Conservation (phyloP, 1,140 invertebrate species). For the Meloidogyne floridensis region DNA sequence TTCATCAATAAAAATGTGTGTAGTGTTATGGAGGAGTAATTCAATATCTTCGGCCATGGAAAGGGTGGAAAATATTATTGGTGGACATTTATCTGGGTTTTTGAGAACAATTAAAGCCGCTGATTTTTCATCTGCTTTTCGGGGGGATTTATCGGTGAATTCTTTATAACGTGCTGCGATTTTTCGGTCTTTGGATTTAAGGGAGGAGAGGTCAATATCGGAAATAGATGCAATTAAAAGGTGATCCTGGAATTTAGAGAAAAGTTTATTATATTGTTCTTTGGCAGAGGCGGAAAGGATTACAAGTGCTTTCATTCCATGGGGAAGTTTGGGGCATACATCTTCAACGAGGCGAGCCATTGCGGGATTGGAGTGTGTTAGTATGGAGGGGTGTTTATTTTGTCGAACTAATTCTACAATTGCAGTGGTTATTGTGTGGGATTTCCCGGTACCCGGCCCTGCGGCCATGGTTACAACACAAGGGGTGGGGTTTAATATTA, state of each 20-base stretch:
- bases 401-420: background rate
- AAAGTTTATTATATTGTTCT: background rate
- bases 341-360: background rate
- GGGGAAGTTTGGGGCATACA: background rate
- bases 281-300: constrained; percentile 13
- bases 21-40: background rate
- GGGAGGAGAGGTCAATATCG: background rate
- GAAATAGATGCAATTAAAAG: background rate
- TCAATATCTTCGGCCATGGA: constrained; percentile 4
- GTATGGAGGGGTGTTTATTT: background rate
- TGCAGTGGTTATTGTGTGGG: background rate
- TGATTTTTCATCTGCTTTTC: background rate
- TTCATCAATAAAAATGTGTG: background rate
- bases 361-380: background rate
- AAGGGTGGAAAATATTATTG: background rate
- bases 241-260: background rate
- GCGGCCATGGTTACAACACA: background rate
- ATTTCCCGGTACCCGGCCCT: constrained; percentile 1
- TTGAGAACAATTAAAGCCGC: background rate
- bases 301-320: background rate
- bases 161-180: background rate
- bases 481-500: background rate
- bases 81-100: background rate
- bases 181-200: background rate
- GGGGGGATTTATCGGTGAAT: background rate